A percentile compares a stretch with the other conserved stretches of the same genome.
Evolutionary conservation across 2,113 vertebrate species (phyloP).

Genomic region (Neofelis nebulosa): DNA sequence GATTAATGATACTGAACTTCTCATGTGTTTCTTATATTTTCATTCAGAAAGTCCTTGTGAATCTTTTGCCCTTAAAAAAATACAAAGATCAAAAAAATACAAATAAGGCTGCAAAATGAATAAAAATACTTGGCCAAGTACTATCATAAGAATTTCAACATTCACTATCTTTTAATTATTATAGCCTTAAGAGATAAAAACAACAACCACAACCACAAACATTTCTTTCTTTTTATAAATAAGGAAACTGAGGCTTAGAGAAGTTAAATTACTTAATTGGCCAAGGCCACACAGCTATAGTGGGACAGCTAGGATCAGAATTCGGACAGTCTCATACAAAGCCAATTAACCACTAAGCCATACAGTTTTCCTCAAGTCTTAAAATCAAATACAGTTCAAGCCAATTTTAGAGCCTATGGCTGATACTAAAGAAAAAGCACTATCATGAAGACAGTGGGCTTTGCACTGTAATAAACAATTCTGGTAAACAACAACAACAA

Average conservation of each 20-base stretch:
- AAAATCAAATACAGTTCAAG: background rate
- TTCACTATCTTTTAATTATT: background rate
- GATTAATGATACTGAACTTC: background rate
- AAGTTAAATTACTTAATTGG: background rate
- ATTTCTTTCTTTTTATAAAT: background rate
- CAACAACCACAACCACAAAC: background rate
- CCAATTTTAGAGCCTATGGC: background rate
- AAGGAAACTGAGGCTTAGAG: background rate
- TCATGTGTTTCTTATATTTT: background rate
- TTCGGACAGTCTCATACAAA: background rate
- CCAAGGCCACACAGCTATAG: background rate
- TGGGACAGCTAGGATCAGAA: background rate
- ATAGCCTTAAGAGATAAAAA: background rate
- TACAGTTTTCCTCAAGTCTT: background rate
- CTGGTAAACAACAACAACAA: background rate
- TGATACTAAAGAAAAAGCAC: conserved; percentile 20
- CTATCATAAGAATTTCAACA: background rate
- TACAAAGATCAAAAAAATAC: background rate
- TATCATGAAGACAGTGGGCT: background rate
- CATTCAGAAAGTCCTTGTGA: background rate
- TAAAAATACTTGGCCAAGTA: conserved; percentile 1
- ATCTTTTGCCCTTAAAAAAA: background rate
- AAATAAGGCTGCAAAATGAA: background rate
- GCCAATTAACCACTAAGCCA: background rate
- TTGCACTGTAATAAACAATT: background rate